Evolutionary conservation across 2,888 invertebrate genomes (phyloP), one percentile per base, ranked within the genome.

Genomic region (Neoascia interrupta): DNA sequence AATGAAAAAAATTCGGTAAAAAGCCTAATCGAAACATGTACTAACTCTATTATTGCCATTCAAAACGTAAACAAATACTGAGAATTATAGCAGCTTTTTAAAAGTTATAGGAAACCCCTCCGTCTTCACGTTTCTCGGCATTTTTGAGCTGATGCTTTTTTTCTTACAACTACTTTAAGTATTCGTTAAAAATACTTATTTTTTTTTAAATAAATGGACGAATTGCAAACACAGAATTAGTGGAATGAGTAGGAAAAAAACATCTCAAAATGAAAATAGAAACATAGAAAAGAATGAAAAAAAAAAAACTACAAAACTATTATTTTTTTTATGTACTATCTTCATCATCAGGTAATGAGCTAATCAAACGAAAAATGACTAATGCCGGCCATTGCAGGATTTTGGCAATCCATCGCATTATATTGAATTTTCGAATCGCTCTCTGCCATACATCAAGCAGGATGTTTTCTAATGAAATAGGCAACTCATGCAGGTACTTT

Each of bases 401-500:
- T 85, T 87, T 87, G 81, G 85, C 83, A 82, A 86, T 85, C 87
- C 87, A 87, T 82, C 83, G 84, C 73, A 86, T 81, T 81, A 85
- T 81, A 83, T 82, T 85, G 82, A 85, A 84, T 74, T 85, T 85
- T 82, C 84, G 84, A 73, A 86, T 73, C 74, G 82, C 81, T 82
- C 84, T 84, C 83, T 86, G 85, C 86, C 85, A 86, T 82, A 85
- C 82, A 72, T 86, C 85, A 82, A 87, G 83, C 82, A 86, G 81
- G 82, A 87, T 83, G 82, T 83, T 84, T 81, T 86, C 86, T 84
- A 87, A 83, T 81, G 85, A 84, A 83, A 84, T 83, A 83, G 86
- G 86, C 83, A 85, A 85, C 81, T 85, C 86, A 86, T 85, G 86
- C 86, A 86, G 86, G 85, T 85, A 85, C 84, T 85, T 86, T 82